Percentiles rank a stretch among this genome's conserved stretches.
Conservation (phyloP, 2,113 vertebrate species). For the Tauraco erythrolophus region DNA sequence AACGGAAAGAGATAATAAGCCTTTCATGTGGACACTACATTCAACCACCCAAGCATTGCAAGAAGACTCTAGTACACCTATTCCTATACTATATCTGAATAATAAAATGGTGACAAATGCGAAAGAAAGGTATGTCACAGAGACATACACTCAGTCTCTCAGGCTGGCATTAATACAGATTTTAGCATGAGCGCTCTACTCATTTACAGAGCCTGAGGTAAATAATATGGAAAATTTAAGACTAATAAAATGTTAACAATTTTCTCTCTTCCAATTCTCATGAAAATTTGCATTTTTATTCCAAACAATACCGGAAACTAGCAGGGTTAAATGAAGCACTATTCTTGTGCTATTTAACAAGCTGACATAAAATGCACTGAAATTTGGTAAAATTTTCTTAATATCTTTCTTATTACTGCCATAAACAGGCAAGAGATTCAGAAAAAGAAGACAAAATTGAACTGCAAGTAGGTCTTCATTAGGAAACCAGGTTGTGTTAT, state of each 20-base stretch:
- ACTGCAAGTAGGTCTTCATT: background rate
- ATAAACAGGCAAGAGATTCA: background rate
- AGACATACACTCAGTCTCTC: background rate
- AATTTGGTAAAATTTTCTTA: background rate
- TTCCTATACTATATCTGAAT: background rate
- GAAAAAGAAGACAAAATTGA: background rate
- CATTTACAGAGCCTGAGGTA: background rate
- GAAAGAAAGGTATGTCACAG: background rate
- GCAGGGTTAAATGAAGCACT: background rate
- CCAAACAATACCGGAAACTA: background rate
- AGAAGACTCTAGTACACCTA: background rate
- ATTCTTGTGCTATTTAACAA: background rate
- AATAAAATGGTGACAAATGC: background rate
- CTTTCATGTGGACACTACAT: background rate
- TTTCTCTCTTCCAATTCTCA: background rate
- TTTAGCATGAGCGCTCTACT: background rate
- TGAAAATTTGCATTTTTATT: background rate
- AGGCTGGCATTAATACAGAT: background rate
- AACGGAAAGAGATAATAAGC: background rate
- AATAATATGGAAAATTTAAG: background rate
- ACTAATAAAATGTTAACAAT: background rate
- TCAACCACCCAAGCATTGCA: background rate
- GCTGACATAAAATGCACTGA: background rate
- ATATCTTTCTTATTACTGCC: background rate
- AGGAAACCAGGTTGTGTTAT: background rate